These are phyloP conservation scores for Hippocampus zosterae DNA, from an alignment of 2,113 vertebrate genomes.

Conservation along the genomic window DNA sequence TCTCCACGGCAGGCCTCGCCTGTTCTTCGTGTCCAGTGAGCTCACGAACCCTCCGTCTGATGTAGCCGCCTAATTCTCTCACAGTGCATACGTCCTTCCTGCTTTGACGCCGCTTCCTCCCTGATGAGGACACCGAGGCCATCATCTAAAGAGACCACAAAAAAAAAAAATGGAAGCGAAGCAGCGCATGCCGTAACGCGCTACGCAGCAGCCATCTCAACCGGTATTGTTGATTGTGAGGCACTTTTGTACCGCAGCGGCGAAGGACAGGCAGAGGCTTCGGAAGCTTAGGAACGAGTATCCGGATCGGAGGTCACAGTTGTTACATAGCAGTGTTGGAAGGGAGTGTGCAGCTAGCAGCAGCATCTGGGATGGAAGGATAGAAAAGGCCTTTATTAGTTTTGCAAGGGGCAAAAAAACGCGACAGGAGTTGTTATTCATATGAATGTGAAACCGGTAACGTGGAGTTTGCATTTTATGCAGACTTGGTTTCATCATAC, in stretches of 20 bases:
- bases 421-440: too few species aligned
- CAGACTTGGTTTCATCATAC: too few species aligned
- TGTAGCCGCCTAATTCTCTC: constrained; percentile 44
- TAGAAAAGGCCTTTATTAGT: neutral
- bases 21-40: constrained; percentile 31
- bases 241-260: constrained; percentile 60
- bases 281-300: constrained; percentile 13
- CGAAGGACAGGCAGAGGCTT: constrained; percentile 26
- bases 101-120: constrained; percentile 50
- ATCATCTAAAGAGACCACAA: constrained; percentile 35
- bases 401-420: neutral
- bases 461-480: too few species aligned
- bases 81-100: constrained; percentile 44
- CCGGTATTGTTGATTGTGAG: neutral
- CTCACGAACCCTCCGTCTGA: constrained; percentile 28
- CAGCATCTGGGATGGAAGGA: constrained; percentile 56
- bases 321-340: constrained; percentile 23
- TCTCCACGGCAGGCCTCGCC: constrained; percentile 12
- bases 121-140: constrained; percentile 41
- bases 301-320: constrained; percentile 19
- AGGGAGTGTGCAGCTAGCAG: constrained; percentile 39
- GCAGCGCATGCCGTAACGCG: neutral
- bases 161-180: neutral
- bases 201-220: neutral
- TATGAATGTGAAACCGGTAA: too few species aligned